Conservation (phyloP, 2,113 vertebrate genomes). For the Capricornis sumatraensis region DNA sequence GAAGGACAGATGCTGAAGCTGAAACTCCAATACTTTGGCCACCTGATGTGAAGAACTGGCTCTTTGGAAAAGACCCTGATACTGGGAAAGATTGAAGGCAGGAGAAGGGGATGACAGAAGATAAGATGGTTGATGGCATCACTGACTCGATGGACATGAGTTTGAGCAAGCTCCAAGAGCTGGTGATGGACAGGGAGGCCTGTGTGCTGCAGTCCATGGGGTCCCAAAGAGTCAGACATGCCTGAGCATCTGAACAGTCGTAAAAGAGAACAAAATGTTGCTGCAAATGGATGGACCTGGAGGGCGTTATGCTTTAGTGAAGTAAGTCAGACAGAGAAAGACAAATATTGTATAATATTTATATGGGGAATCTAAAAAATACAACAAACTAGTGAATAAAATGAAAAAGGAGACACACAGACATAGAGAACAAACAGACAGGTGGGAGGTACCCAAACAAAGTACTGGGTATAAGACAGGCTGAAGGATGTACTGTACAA, state of each 20-base stretch:
- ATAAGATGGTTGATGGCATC: neutral
- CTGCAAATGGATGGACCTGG: neutral
- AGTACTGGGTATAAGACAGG: neutral
- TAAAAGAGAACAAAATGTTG: neutral
- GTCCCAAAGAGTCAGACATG: fast-evolving
- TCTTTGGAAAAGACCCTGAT: neutral
- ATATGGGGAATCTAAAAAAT: neutral
- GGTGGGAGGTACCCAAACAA: neutral
- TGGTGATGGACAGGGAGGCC: neutral
- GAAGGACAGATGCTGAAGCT: neutral
- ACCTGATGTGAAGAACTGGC: neutral
- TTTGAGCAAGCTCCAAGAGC: neutral
- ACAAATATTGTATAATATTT: neutral
- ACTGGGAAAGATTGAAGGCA: neutral
- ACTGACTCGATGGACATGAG: neutral
- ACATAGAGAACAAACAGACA: neutral
- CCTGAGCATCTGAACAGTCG: neutral
- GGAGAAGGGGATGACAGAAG: neutral
- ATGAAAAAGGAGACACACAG: neutral
- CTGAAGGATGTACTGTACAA: neutral
- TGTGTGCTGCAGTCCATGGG: neutral
- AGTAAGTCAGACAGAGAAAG: neutral
- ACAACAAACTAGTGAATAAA: neutral
- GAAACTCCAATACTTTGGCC: neutral
- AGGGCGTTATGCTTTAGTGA: neutral